Percentiles rank a stretch among this genome's conserved stretches.
Conservation (phyloP, 2,113 vertebrate genomes). For the Dissostichus mawsoni region DNA sequence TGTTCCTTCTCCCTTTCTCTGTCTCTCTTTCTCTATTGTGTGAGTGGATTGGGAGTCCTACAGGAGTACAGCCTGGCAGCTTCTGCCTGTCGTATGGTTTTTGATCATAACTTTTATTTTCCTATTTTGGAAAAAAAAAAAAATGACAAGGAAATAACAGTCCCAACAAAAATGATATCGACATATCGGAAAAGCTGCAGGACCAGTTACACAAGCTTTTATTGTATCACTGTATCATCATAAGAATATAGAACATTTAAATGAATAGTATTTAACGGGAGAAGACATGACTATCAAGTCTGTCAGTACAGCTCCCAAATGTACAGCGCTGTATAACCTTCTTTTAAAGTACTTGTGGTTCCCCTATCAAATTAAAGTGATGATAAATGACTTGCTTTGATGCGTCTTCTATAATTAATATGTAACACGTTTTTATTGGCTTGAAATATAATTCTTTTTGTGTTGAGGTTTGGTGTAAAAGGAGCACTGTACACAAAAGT, state of each 20-base stretch:
- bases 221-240: conserved; percentile 88
- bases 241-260: conserved; percentile 85
- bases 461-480: too few relatives aligned
- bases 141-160: conserved; percentile 76
- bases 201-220: conserved; percentile 88
- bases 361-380: conserved; percentile 76
- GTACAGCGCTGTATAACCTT: conserved; percentile 83
- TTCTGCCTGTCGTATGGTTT: conserved; percentile 83
- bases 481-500: too few relatives aligned
- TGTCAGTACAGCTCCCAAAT: conserved; percentile 84
- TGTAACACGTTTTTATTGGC: not conserved
- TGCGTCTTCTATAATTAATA: conserved; percentile 41
- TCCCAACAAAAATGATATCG: conserved; percentile 70
- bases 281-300: conserved; percentile 88
- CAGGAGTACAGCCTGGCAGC: conserved; percentile 85
- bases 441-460: not conserved
- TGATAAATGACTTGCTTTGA: conserved; percentile 48
- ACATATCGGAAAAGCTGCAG: conserved; percentile 88
- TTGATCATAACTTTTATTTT: conserved; percentile 78
- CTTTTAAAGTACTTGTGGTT: conserved; percentile 83
- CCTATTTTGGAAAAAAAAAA: conserved; percentile 75
- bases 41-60: conserved; percentile 89
- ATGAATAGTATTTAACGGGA: conserved; percentile 90
- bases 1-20: conserved; percentile 57
- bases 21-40: conserved; percentile 84